Conservation (phyloP, 2,113 vertebrate genomes). For the Prietella phreatophila region DNA sequence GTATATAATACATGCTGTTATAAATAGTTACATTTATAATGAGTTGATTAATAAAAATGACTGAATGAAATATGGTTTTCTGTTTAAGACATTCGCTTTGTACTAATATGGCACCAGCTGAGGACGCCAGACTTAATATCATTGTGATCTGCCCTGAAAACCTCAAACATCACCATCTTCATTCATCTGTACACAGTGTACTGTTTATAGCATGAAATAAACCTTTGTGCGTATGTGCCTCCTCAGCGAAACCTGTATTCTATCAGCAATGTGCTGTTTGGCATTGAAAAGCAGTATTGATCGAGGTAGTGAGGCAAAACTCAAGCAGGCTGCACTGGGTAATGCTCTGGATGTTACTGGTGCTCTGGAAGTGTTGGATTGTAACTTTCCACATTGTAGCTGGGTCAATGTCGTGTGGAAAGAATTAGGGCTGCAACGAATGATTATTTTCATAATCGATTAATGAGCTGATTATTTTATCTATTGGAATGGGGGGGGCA, state of each 20-base stretch:
- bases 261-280: conserved; percentile 59
- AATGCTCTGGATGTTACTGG: background rate
- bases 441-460: too few species aligned
- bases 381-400: background rate
- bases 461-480: too few species aligned
- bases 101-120: background rate
- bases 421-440: background rate
- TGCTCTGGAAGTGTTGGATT: background rate
- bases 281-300: background rate
- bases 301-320: background rate
- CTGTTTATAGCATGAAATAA: background rate
- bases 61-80: background rate
- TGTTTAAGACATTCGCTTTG: background rate
- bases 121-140: background rate
- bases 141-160: conserved; percentile 7
- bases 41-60: background rate
- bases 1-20: background rate
- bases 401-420: background rate
- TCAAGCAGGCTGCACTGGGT: background rate
- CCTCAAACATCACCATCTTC: conserved; percentile 22
- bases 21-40: background rate
- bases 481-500: too few species aligned
- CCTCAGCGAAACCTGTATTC: conserved; percentile 56
- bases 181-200: background rate
- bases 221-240: background rate